These are phyloP conservation scores for Pseudococcus longispinus DNA, from an alignment of 2,888 invertebrate species.

Conservation along the genomic window DNA sequence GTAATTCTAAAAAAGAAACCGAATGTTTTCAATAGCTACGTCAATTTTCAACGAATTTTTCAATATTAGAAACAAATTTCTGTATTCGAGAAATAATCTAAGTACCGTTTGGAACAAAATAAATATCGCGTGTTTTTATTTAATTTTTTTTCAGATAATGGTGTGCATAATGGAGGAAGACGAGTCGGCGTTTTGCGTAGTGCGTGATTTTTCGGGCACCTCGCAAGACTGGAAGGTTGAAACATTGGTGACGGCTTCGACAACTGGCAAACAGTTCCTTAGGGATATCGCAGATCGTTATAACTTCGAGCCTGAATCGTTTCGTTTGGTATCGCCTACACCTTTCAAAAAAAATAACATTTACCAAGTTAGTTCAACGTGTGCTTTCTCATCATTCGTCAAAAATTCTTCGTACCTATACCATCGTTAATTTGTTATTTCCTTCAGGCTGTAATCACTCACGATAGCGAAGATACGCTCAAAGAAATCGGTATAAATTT, in stretches of 20 bases:
- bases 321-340: conserved; percentile 63
- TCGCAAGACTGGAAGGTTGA: conserved; percentile 60
- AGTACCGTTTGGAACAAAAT: no score
- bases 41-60: no score
- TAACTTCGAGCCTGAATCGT: conserved; percentile 65
- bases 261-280: conserved; percentile 64
- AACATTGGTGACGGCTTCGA: conserved; percentile 63
- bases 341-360: conserved; percentile 43
- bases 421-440: not conserved
- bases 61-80: no score
- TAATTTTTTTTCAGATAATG: conserved; percentile 63
- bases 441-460: conserved; percentile 22
- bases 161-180: conserved; percentile 64
- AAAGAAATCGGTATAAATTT: conserved; percentile 57
- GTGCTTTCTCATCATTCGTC: not conserved
- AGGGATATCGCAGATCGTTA: conserved; percentile 65
- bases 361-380: not conserved
- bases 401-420: not conserved
- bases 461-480: conserved; percentile 50
- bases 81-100: no score
- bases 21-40: no score
- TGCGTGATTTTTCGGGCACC: conserved; percentile 63
- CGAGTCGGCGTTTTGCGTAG: conserved; percentile 63
- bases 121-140: not conserved
- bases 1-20: no score